These are phyloP conservation scores for Athripsodes cinereus DNA, from an alignment of 2,888 invertebrate genomes.

Conservation along the genomic window DNA sequence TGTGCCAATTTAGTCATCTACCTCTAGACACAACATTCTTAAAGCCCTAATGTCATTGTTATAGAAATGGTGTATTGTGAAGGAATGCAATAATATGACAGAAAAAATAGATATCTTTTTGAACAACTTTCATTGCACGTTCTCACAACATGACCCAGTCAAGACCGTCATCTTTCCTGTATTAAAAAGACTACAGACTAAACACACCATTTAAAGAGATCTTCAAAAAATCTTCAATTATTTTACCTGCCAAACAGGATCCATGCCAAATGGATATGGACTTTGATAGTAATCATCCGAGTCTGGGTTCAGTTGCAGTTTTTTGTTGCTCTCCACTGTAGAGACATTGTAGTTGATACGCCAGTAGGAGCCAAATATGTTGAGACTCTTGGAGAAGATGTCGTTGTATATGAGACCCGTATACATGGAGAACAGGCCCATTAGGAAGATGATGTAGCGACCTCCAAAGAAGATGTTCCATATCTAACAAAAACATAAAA, in stretches of 20 bases:
- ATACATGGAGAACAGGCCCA: conserved; percentile 98
- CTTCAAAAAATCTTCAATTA: too few relatives aligned
- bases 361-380: conserved; percentile 94
- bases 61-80: too few relatives aligned
- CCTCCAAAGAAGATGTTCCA: conserved; percentile 98
- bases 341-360: conserved; percentile 52
- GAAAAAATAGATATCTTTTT: too few relatives aligned
- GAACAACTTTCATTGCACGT: too few relatives aligned
- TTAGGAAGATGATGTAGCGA: conserved; percentile 93
- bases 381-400: conserved; percentile 91
- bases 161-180: too few relatives aligned
- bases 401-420: conserved; percentile 98
- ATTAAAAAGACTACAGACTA: too few relatives aligned
- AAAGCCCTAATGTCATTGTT: too few relatives aligned
- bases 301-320: conserved; percentile 63
- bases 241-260: conserved; percentile 64
- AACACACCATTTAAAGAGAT: too few relatives aligned
- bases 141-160: too few relatives aligned
- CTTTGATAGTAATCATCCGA: conserved; percentile 51
- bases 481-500: conserved; percentile 59
- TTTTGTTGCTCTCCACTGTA: conserved; percentile 45
- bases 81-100: too few relatives aligned
- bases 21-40: too few relatives aligned
- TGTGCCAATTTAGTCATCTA: too few relatives aligned
- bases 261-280: conserved; percentile 90